Percentiles rank a stretch among this genome's conserved stretches.
Conservation (phyloP, 53 echinoderm and acorn worm genomes). For the Henricia sp. region DNA sequence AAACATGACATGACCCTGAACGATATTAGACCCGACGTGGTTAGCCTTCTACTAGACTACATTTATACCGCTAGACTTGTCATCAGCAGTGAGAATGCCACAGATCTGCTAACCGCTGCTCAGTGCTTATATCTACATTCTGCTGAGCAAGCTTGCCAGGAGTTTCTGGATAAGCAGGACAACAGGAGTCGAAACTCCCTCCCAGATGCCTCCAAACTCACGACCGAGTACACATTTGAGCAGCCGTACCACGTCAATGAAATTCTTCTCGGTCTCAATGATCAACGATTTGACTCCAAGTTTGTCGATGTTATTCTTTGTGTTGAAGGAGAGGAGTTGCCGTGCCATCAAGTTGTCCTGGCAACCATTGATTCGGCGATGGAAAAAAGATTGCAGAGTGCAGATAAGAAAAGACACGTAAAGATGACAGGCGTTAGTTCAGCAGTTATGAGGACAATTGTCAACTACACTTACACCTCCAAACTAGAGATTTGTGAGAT, state of each 20-base stretch:
- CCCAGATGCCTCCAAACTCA: slow-evolving; percentile 71
- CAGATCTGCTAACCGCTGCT: slow-evolving; percentile 80
- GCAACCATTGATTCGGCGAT: slow-evolving; percentile 88
- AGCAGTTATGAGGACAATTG: slow-evolving; percentile 86
- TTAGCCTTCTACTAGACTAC: slow-evolving; percentile 85
- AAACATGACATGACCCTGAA: slow-evolving; percentile 82
- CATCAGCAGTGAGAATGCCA: slow-evolving; percentile 85
- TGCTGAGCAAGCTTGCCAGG: slow-evolving; percentile 94
- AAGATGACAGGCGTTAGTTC: slow-evolving; percentile 74
- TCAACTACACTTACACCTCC: slow-evolving; percentile 98
- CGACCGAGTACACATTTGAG: slow-evolving; percentile 93
- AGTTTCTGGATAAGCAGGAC: slow-evolving; percentile 89
- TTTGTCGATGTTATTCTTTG: slow-evolving; percentile 84
- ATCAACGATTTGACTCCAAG: slow-evolving; percentile 85
- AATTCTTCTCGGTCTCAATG: slow-evolving; percentile 92
- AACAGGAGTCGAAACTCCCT: slow-evolving; percentile 66
- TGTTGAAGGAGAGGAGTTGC: slow-evolving; percentile 74
- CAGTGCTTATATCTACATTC: slow-evolving; percentile 89
- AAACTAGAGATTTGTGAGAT: slow-evolving; percentile 88
- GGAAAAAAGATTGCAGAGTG: slow-evolving; percentile 79
- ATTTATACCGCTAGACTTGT: slow-evolving; percentile 92
- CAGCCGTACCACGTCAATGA: slow-evolving; percentile 99
- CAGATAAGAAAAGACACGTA: slow-evolving; percentile 66
- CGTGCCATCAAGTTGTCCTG: slow-evolving; percentile 90
- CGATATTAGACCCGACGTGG: slow-evolving; percentile 85